Base-by-base conservation (phyloP, 2,113 vertebrate genomes). In the Triplophysa dalaica region DNA sequence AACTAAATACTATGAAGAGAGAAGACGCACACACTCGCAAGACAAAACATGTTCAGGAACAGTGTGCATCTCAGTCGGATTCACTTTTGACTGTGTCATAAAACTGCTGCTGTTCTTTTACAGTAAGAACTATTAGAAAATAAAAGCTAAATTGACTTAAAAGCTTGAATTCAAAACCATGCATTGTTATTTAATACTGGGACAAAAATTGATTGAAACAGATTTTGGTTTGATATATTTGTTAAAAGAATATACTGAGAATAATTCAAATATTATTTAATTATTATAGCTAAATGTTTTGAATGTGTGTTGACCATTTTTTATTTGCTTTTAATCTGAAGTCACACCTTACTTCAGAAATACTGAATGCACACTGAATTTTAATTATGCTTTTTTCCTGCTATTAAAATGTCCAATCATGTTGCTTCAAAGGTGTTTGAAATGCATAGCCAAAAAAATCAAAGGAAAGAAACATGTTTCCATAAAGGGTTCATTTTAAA, bases 361-460 rank as follows among this genome's bases (percentile, higher is more conserved):
- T 38, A 54, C n/a, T 13, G 19, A 45, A 22, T 67, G 38, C 19
- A 45, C 19, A 56, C 19, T 8, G 5, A 56, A 56, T 56, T 19
- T 9, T 19, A 56, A 19, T 56, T 19, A 8, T 1, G 14, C 14
- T 6, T 58, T 58, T 58, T 70, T n/a, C 11, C 2, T 3, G 54
- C 26, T 70, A 17, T 69, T 17, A 26, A 8, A 17, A 70, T 33
- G 16, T 11, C 17, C 14, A 61, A 3, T 60, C 33, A 73, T 14
- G n/a, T 60, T 73, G 33, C 12, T 61, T 24, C 14, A 43, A 74
- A 22, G n/a, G 17, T 74, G 33, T 61, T 43, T 61, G 24, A 63
- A 75, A 75, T n/a, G 2, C 60, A 50, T 75, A 48, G 41, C 41
- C 43, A 75, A 75, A 75, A 63, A 50, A 48, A 75, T 50, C 41